A percentile compares a stretch with the other conserved stretches of the same genome.
phyloP scores from a whole-genome alignment of 53 echinoderm and acorn worm species.

The Apostichopus leukothele region DNA sequence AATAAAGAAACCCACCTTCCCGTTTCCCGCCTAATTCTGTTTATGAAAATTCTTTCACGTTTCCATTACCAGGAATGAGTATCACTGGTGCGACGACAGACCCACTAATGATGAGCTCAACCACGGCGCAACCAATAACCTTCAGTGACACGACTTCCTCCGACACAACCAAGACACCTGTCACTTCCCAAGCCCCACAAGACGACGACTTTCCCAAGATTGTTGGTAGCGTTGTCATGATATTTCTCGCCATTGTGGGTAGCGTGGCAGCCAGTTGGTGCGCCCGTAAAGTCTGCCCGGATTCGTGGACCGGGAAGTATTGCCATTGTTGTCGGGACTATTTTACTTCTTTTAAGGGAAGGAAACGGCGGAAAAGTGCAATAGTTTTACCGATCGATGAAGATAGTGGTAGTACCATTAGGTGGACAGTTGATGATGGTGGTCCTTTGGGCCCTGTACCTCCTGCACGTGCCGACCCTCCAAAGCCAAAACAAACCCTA shows the following conservation, averaged over 20 bases:
- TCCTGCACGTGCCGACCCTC: neutral
- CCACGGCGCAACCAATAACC: neutral
- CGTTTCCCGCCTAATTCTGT: too few relatives aligned
- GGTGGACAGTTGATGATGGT: neutral
- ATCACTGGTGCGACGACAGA: neutral
- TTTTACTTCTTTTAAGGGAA: slow-evolving; percentile 1
- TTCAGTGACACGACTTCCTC: neutral
- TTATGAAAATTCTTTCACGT: too few relatives aligned
- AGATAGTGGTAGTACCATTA: neutral
- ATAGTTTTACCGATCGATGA: slow-evolving; percentile 24
- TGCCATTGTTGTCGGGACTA: slow-evolving; percentile 1
- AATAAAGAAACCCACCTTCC: too few relatives aligned
- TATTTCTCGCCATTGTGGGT: slow-evolving; percentile 47
- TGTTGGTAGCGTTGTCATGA: slow-evolving; percentile 45
- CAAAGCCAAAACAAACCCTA: neutral
- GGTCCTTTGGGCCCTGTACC: neutral
- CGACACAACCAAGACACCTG: neutral
- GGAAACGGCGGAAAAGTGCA: slow-evolving; percentile 15
- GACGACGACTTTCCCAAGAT: slow-evolving; percentile 7
- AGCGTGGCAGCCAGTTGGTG: slow-evolving; percentile 49
- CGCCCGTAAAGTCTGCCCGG: slow-evolving; percentile 22
- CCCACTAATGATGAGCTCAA: neutral
- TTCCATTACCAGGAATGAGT: neutral
- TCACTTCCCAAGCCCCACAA: neutral
- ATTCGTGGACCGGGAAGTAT: slow-evolving; percentile 39